These are phyloP conservation scores for Drosophila subpulchrella DNA, from an alignment of 1,140 invertebrate species.

Conservation along the genomic window DNA sequence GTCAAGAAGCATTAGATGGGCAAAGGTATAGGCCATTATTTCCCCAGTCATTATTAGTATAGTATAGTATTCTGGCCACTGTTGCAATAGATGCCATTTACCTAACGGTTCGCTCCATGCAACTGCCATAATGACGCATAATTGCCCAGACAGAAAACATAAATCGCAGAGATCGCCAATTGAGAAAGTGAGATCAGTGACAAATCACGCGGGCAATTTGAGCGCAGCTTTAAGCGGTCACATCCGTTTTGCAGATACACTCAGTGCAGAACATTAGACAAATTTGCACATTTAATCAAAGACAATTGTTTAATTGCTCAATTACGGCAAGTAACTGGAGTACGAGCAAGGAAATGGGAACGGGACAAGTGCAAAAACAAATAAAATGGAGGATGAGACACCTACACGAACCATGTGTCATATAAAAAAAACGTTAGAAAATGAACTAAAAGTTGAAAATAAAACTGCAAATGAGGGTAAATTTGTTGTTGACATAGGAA, in stretches of 20 bases:
- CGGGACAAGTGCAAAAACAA: neutral
- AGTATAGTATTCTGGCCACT: constrained; percentile 14
- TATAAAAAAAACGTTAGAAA: neutral
- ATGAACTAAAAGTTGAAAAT: neutral
- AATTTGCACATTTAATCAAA: constrained; percentile 80
- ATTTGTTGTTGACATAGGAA: too few relatives aligned
- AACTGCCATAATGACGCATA: constrained; percentile 43
- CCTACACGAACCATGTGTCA: constrained; percentile 6
- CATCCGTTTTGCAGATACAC: constrained; percentile 50
- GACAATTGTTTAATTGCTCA: constrained; percentile 74
- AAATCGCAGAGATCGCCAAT: constrained; percentile 31
- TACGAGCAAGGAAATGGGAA: constrained; percentile 18
- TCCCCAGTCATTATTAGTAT: neutral
- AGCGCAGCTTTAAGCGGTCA: constrained; percentile 64
- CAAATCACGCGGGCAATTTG: constrained; percentile 57
- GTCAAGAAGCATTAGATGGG: constrained; percentile 60
- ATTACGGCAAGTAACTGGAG: constrained; percentile 49
- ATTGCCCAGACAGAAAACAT: constrained; percentile 39
- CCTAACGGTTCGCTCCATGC: constrained; percentile 13
- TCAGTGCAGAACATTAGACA: constrained; percentile 64
- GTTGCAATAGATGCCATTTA: constrained; percentile 37
- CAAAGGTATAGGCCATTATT: constrained; percentile 12
- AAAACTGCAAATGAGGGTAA: too few relatives aligned
- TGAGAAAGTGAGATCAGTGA: constrained; percentile 57
- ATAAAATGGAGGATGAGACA: neutral